phyloP scores from a whole-genome alignment of 2,888 invertebrate species.

The Pocota personata region DNA sequence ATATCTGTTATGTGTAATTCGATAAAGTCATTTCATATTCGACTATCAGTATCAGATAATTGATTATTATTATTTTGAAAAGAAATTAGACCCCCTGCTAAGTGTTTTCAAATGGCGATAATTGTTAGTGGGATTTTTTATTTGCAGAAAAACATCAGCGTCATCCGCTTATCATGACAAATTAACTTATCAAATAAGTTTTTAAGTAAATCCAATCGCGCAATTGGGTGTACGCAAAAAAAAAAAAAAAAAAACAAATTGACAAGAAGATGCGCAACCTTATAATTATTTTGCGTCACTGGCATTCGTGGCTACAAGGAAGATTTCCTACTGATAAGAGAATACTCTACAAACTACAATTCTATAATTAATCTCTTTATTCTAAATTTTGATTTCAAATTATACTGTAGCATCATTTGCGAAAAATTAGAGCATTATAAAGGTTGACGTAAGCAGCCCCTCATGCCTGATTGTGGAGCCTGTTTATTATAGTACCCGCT shows the following conservation, averaged over 20 bases:
- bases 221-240: neutral
- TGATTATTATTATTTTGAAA: neutral
- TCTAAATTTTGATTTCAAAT: neutral
- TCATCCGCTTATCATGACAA: neutral
- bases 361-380: neutral
- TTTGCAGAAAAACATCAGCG: neutral
- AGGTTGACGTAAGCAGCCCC: no score
- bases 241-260: neutral
- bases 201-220: neutral
- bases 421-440: no score
- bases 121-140: neutral
- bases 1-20: neutral
- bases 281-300: neutral
- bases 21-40: neutral
- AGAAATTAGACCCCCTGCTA: slow-evolving; percentile 1
- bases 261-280: neutral
- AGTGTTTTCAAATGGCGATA: neutral
- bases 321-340: neutral
- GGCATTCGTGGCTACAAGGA: neutral
- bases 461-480: no score
- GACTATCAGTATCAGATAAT: slow-evolving; percentile 5
- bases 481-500: no score
- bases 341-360: neutral
- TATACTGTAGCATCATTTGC: no score
- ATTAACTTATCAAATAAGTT: neutral